Evolutionary conservation across 1,140 invertebrate genomes (phyloP), one percentile per base, ranked within the genome.

Genomic region (Drosophila lacertosa): DNA sequence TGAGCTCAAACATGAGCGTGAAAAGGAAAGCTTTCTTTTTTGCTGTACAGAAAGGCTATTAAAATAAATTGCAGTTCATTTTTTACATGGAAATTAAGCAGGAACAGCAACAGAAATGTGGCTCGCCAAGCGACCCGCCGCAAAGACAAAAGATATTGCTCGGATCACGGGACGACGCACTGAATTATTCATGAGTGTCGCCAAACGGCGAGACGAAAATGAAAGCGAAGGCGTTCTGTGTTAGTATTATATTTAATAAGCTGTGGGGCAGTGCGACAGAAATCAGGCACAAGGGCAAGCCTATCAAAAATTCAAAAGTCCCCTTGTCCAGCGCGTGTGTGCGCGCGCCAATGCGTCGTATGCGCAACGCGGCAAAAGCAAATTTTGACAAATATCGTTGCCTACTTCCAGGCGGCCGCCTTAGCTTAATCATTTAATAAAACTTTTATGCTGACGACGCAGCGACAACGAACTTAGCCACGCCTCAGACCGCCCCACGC

Each of bases 401-500:
- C 81, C 80, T 80, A 64, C 81, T 77, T 76, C 76, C 26, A 3
- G 47, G 58, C 66, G 33, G 44, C 54, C 26, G 57, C 40, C 50
- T 71, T 80, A 80, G 79, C 81, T 86, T 86, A 84, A 84, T 84
- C 81, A 84, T 84, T 84, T 80, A 84, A 84, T 86, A 84, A 84
- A 84, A 84, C 68, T 86, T 84, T 84, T 84, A 84, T 84, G 81
- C 81, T 84, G 81, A 80, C 81, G 44, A 64, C 58, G 59, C 70
- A 62, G 45, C 39, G 39, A 11, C 65, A 60, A 29, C 64, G 22
- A 9, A 9, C 16, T 40, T 9, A 40, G 39, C 39, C n/a, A 11
- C 40, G 18, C 6, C 26, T 29, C 26, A 5, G 26, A 29, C 20
- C 9, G 57, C 48, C 54, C 47, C 37, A 66, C 70, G 59, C 40